phyloP scores from a whole-genome alignment of 2,113 vertebrate species.

The Toxotes chatareus region DNA sequence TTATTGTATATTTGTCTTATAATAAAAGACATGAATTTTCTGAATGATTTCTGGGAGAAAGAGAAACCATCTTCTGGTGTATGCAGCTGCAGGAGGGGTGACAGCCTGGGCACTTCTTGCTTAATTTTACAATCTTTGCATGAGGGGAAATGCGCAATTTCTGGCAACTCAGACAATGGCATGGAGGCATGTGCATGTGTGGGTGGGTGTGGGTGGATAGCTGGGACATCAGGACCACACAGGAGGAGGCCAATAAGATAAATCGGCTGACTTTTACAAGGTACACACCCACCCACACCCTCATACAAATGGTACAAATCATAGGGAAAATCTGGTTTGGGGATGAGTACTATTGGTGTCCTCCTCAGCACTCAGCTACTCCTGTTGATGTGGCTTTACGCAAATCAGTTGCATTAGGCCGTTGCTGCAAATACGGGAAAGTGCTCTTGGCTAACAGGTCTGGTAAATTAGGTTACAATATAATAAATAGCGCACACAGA shows the following conservation, averaged over 20 bases:
- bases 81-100: slow-evolving; percentile 15
- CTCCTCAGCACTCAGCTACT: neutral
- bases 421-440: neutral
- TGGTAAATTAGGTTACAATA: slow-evolving; percentile 19
- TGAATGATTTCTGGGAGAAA: slow-evolving; percentile 2
- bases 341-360: neutral
- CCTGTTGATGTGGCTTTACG: neutral
- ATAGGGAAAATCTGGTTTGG: slow-evolving; percentile 10
- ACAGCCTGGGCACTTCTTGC: slow-evolving; percentile 16
- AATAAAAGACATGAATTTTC: neutral
- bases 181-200: slow-evolving; percentile 32
- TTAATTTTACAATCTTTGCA: slow-evolving; percentile 34
- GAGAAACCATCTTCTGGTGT: slow-evolving; percentile 13
- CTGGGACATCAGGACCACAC: slow-evolving; percentile 55
- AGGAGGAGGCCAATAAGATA: slow-evolving; percentile 58
- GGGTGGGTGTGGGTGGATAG: slow-evolving; percentile 33
- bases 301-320: slow-evolving; percentile 36
- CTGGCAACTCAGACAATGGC: slow-evolving; percentile 20
- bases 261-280: slow-evolving; percentile 72
- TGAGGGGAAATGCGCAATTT: slow-evolving; percentile 33
- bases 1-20: no score
- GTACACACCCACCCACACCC: slow-evolving; percentile 4
- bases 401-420: slow-evolving; percentile 7
- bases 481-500: neutral
- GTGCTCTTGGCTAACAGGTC: slow-evolving; percentile 11